A percentile compares a stretch with the other conserved stretches of the same genome.
Conservation (phyloP, 2,888 invertebrate species). For the Acleris literana region DNA sequence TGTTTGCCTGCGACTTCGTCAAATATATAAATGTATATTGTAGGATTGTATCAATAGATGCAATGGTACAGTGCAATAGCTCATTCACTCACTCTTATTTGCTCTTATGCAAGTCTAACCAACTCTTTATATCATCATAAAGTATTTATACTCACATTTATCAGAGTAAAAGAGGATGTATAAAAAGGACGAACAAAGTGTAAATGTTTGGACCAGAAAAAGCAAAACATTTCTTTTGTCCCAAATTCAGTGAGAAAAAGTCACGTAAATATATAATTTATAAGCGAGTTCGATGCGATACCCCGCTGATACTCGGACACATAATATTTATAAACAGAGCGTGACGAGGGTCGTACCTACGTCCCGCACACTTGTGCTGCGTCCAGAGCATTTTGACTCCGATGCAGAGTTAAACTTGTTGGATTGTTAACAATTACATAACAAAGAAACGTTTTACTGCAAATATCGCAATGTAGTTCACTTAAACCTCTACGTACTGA, state of each 20-base stretch:
- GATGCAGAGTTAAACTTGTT: slow-evolving; percentile 15
- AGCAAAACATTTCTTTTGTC: slow-evolving; percentile 8
- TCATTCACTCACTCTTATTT: too few relatives aligned
- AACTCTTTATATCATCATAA: too few relatives aligned
- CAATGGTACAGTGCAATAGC: too few relatives aligned
- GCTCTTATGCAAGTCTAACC: too few relatives aligned
- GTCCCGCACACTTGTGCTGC: slow-evolving; percentile 62
- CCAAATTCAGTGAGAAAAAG: slow-evolving; percentile 19
- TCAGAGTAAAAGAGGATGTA: too few relatives aligned
- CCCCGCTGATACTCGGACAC: slow-evolving; percentile 33
- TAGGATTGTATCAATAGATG: too few relatives aligned
- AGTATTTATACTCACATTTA: too few relatives aligned
- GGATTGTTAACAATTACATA: not conserved
- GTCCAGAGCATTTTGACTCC: slow-evolving; percentile 45
- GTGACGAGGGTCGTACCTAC: slow-evolving; percentile 68
- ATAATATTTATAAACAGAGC: slow-evolving; percentile 55
- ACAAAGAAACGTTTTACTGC: not conserved
- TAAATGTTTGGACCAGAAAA: slow-evolving; percentile 9
- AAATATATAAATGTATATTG: too few relatives aligned
- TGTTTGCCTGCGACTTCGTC: too few relatives aligned
- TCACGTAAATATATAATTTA: slow-evolving; percentile 35
- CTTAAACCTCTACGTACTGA: too few relatives aligned
- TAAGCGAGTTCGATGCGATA: slow-evolving; percentile 33
- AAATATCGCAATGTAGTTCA: too few relatives aligned
- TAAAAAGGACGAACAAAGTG: not conserved